Evolutionary conservation across 2,797 vertebrate genomes (phyloP), one percentile per base, ranked within the genome.

Genomic region (Chelidonichthys spinosus): DNA sequence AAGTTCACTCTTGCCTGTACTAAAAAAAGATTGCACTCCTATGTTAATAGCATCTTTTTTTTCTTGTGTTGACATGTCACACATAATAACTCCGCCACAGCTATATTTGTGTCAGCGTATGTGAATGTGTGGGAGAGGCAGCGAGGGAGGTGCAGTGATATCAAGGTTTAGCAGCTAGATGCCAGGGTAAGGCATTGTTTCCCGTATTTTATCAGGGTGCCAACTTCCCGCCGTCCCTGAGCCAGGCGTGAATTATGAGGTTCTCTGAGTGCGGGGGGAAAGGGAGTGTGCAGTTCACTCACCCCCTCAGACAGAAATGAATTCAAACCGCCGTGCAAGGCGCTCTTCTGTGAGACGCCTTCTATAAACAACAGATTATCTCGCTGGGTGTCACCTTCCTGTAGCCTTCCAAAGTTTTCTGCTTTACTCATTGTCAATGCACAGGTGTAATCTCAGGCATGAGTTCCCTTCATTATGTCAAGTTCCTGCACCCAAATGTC

Each of bases 191-290:
- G 72, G 80, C 85, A 84, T 86, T 89, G 89, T 87, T 91, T 93
- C 87, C 87, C 76, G 62, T 74, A 35, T 63, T 83, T 77, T n/a
- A 75, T 81, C 78, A 56, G 56, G 7, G 74, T 68, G 84, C 86
- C 88, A 91, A 76, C 81, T 87, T 84, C 89, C 78, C 88, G 62
- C 88, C 84, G 63, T 79, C 74, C 69, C 39, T 69, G 72, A 64
- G 82, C 74, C 69, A 80, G 83, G 76, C 76, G 46, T 81, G 87
- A 91, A 83, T 90, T 90, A 90, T 83, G 85, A 83, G 82, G 63
- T 69, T 56, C 78, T 78, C 62, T 81, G 75, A 65, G 66, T 67
- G 80, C 74, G 77, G 72, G 69, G 62, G 75, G 69, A 46, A 39
- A 58, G 42, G 63, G 65, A 69, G 73, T 67, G 46, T 58, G 37